These are phyloP conservation scores for Adelphocoris suturalis DNA, from an alignment of 2,888 invertebrate genomes.

Conservation along the genomic window DNA sequence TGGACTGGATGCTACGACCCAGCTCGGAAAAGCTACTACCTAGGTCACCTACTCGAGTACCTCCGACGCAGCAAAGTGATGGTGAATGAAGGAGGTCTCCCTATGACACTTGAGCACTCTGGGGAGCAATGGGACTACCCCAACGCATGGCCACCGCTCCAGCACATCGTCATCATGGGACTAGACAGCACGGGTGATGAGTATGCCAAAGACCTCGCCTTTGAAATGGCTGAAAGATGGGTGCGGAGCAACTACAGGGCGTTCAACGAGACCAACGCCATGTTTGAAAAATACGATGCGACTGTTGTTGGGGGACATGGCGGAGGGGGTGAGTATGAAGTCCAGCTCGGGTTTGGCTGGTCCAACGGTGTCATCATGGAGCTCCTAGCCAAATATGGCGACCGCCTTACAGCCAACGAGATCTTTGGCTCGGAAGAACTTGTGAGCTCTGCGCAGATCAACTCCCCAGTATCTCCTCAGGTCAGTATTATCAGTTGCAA, in stretches of 20 bases:
- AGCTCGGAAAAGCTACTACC: constrained; percentile 79
- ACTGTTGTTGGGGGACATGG: constrained; percentile 85
- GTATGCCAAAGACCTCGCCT: constrained; percentile 84
- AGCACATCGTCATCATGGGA: constrained; percentile 90
- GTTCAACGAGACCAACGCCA: constrained; percentile 83
- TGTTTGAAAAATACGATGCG: constrained; percentile 89
- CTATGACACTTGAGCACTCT: constrained; percentile 87
- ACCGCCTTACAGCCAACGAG: constrained; percentile 62
- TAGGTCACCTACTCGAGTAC: constrained; percentile 80
- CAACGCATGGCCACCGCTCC: constrained; percentile 96
- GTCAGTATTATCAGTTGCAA: neutral
- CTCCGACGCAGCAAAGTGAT: constrained; percentile 81
- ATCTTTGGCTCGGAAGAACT: constrained; percentile 65
- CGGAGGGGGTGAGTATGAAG: constrained; percentile 93
- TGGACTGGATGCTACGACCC: constrained; percentile 88
- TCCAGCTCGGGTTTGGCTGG: constrained; percentile 97
- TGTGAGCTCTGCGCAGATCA: constrained; percentile 58
- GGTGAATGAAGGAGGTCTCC: constrained; percentile 85
- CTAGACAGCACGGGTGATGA: constrained; percentile 85
- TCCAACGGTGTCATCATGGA: constrained; percentile 94
- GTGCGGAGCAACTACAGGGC: constrained; percentile 88
- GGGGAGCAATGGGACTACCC: constrained; percentile 96
- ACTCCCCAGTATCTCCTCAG: constrained; percentile 18
- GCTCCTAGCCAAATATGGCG: constrained; percentile 85
- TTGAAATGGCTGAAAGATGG: constrained; percentile 89